phyloP scores from a whole-genome alignment of 2,797 vertebrate species.

The Tolypeutes matacus region DNA sequence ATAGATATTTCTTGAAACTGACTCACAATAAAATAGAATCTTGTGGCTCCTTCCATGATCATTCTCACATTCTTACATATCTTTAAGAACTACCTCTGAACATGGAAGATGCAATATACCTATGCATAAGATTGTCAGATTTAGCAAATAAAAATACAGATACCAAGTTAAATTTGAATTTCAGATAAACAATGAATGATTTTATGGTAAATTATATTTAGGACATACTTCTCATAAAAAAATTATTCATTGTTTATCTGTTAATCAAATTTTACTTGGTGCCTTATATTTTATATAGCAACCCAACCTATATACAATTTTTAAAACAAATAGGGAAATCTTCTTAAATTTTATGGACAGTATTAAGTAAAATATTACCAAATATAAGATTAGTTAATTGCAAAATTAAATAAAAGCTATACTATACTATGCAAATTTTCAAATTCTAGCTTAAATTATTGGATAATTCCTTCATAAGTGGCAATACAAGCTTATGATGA shows the following conservation, averaged over 20 bases:
- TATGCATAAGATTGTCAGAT: background rate
- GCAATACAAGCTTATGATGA: background rate
- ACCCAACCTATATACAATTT: constrained; percentile 1
- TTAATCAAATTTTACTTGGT: constrained; percentile 36
- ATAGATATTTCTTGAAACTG: background rate
- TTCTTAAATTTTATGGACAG: constrained; percentile 44
- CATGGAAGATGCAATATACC: background rate
- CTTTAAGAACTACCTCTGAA: background rate
- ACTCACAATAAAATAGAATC: background rate
- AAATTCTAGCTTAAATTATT: constrained; percentile 42
- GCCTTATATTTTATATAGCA: background rate
- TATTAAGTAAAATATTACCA: background rate
- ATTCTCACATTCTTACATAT: background rate
- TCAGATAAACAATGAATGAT: constrained; percentile 1
- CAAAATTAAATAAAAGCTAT: constrained; percentile 3
- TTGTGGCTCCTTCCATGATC: background rate
- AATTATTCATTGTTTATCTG: background rate
- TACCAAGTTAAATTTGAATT: background rate
- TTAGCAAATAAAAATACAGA: background rate
- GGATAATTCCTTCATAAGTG: background rate
- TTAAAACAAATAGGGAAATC: background rate
- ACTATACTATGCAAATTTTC: background rate
- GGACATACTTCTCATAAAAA: background rate
- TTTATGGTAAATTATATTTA: background rate
- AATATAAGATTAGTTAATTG: background rate